phyloP scores from a whole-genome alignment of 2,113 vertebrate genomes.

The Elephas maximus region DNA sequence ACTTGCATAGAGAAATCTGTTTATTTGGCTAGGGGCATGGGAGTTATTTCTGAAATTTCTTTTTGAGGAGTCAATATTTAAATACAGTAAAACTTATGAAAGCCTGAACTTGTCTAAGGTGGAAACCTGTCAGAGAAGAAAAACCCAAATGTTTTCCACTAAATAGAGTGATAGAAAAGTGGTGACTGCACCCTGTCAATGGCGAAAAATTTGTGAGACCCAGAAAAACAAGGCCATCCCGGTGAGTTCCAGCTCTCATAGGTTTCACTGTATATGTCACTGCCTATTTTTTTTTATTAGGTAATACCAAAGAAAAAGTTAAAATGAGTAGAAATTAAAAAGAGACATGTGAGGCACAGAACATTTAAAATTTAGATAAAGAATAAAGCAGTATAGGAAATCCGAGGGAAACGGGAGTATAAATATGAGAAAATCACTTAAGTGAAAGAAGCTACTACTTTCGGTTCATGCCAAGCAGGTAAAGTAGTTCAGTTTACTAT shows the following conservation, averaged over 20 bases:
- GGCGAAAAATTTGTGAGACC: too few species aligned
- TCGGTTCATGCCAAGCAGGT: conserved; percentile 10
- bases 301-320: conserved; percentile 44
- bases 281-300: neutral
- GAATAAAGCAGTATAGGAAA: neutral
- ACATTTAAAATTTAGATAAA: conserved; percentile 42
- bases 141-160: too few species aligned
- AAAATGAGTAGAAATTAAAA: neutral
- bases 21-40: conserved; percentile 38
- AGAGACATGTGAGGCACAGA: conserved; percentile 21
- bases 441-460: conserved; percentile 46
- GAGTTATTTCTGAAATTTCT: conserved; percentile 51
- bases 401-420: neutral
- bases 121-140: too few species aligned
- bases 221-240: too few species aligned
- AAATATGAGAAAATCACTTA: conserved; percentile 54
- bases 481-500: conserved; percentile 28
- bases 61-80: conserved; percentile 33
- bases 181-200: too few species aligned
- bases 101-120: too few species aligned
- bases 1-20: conserved; percentile 29
- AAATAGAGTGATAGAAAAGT: too few species aligned
- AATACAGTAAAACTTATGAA: too few species aligned
- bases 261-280: too few species aligned
- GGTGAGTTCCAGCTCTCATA: too few species aligned